Evolutionary conservation across 2,888 invertebrate genomes (phyloP), one percentile per base, ranked within the genome.

Genomic region (Lasius platythorax): DNA sequence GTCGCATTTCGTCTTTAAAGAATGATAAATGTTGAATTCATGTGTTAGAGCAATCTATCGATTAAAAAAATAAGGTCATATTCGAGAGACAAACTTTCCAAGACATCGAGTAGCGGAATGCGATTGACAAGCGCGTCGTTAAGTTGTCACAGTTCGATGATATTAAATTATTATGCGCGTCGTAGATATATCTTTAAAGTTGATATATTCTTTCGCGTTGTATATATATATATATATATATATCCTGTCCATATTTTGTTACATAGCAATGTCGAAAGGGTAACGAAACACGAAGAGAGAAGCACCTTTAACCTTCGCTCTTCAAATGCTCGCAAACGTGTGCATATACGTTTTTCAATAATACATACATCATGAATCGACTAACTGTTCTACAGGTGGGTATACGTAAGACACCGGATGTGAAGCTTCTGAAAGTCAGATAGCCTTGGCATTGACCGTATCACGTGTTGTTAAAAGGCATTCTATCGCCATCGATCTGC

Each of bases 331-430:
- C 11, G 30, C 28, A 33, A 46, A 84, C 63, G 28, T 67, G 23
- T 68, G 15, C 61, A n/a, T 53, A 37, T 6, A 30, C 15, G 61
- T 81, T 61, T 50, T 18, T 85, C 50, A 83, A 85, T 85, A 85
- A 83, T 83, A 43, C 18, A 85, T 56, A 40, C 6, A 28, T 12
- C n/a, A n/a, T 28, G 46, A 84, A 72, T 85, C 85, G 76, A 85
- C 72, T 83, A 66, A 82, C 73, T 58, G 23, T 84, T 84, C 84
- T 74, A 82, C 82, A 84, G 82, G 82, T 84, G 84, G 82, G 53
- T 23, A 66, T n/a, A 75, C 61, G 28, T 78, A 82, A 82, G 40
- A 40, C 46, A 46, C 1, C 30, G 8, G 28, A 46, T n/a, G n/a
- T 66, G 3, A 58, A 67, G 67, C 67, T 84, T 70, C 50, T 78